A percentile compares a stretch with the other conserved stretches of the same genome.
phyloP scores from a whole-genome alignment of 2,888 invertebrate species.

The Polydrusus pterygomalis region DNA sequence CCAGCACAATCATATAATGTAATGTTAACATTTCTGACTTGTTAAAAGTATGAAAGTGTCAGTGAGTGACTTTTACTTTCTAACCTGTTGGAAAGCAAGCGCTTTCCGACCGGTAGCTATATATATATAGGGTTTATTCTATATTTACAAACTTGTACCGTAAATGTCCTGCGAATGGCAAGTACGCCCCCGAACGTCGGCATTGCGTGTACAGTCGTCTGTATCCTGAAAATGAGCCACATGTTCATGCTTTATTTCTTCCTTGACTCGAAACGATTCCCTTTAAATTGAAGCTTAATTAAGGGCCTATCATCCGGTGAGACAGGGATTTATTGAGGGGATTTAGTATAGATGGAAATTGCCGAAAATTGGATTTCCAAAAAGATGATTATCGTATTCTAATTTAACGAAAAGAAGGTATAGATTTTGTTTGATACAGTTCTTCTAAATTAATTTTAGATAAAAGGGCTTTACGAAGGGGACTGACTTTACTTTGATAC shows the following conservation, averaged over 20 bases:
- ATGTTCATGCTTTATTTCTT: constrained; percentile 30
- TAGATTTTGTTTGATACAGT: constrained; percentile 5
- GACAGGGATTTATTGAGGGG: constrained; percentile 41
- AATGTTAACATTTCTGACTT: too few species aligned
- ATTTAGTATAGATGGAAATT: constrained; percentile 18
- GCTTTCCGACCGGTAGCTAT: too few species aligned
- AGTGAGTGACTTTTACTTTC: too few species aligned
- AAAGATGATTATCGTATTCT: constrained; percentile 8
- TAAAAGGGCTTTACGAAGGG: too few species aligned
- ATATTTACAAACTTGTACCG: neutral
- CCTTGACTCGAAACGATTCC: constrained; percentile 42
- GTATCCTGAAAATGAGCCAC: constrained; percentile 15
- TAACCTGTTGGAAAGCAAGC: too few species aligned
- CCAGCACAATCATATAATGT: too few species aligned
- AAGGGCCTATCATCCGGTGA: constrained; percentile 44
- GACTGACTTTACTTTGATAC: too few species aligned
- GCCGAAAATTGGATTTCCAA: constrained; percentile 3
- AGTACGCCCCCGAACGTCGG: constrained; percentile 17
- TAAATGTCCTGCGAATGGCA: neutral
- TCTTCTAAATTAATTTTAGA: constrained; percentile 7
- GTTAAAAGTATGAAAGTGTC: too few species aligned
- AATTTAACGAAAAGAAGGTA: neutral
- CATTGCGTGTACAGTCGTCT: constrained; percentile 18
- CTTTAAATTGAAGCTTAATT: constrained; percentile 48
- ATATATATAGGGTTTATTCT: too few species aligned